A percentile compares a stretch with the other conserved stretches of the same genome.
These are phyloP conservation scores for Dallia pectoralis DNA, from an alignment of 2,797 vertebrate species.

Conservation along the genomic window DNA sequence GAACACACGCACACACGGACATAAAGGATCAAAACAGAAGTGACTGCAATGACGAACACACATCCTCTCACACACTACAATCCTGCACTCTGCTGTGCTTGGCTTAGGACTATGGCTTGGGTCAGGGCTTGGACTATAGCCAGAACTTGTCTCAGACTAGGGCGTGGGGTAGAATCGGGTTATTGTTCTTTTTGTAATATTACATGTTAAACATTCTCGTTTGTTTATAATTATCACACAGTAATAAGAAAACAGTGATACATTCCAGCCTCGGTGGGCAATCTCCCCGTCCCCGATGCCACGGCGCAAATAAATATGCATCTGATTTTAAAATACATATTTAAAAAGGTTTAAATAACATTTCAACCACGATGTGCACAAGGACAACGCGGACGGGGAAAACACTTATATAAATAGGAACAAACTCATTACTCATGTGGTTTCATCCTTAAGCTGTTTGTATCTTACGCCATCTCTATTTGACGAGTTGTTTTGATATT, in stretches of 20 bases:
- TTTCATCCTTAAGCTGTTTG: conserved; percentile 64
- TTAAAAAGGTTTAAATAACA: conserved; percentile 4
- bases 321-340: background rate
- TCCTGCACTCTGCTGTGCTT: background rate
- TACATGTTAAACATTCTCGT: no score
- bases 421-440: conserved; percentile 56
- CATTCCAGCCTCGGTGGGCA: background rate
- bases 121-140: no score
- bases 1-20: background rate
- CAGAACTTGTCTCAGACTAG: no score
- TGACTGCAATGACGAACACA: background rate
- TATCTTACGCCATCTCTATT: conserved; percentile 49
- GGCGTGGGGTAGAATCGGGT: no score
- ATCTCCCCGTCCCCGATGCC: background rate
- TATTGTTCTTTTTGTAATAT: no score
- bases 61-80: background rate
- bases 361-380: background rate
- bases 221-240: background rate
- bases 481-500: conserved; percentile 74
- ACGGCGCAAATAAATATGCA: background rate
- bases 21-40: background rate
- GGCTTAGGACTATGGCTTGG: background rate
- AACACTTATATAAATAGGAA: conserved; percentile 26
- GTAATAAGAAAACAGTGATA: background rate
- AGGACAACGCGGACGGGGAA: conserved; percentile 23